Conservation (phyloP, 2,797 vertebrate species). For the Ceryle rudis region DNA sequence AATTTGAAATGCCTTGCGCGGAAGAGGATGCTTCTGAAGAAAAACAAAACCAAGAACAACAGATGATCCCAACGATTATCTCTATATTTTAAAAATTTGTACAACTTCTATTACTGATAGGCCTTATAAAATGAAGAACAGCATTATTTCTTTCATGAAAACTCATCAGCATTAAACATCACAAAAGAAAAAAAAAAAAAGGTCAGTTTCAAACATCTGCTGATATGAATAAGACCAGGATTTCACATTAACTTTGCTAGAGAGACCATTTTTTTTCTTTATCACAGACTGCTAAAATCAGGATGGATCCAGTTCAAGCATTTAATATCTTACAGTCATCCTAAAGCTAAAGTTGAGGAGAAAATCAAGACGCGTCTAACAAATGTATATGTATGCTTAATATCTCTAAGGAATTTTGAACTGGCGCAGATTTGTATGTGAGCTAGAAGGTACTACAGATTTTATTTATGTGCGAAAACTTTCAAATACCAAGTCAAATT, state of each 20-base stretch:
- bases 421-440: neutral
- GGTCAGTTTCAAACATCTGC: neutral
- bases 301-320: neutral
- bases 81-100: neutral
- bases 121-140: neutral
- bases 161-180: neutral
- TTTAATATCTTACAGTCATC: neutral
- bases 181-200: neutral
- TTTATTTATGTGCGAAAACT: neutral
- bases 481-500: neutral
- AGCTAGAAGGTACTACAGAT: neutral
- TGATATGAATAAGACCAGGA: neutral
- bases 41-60: neutral
- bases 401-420: neutral
- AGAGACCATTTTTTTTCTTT: neutral
- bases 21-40: neutral
- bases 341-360: neutral
- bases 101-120: neutral
- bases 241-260: neutral
- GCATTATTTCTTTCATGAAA: neutral
- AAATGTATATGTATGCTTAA: rapidly evolving
- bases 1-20: neutral
- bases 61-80: neutral
- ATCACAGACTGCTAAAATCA: neutral
- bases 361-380: neutral